Conservation (phyloP, 2,797 vertebrate species). For the Spondyliosoma cantharus region DNA sequence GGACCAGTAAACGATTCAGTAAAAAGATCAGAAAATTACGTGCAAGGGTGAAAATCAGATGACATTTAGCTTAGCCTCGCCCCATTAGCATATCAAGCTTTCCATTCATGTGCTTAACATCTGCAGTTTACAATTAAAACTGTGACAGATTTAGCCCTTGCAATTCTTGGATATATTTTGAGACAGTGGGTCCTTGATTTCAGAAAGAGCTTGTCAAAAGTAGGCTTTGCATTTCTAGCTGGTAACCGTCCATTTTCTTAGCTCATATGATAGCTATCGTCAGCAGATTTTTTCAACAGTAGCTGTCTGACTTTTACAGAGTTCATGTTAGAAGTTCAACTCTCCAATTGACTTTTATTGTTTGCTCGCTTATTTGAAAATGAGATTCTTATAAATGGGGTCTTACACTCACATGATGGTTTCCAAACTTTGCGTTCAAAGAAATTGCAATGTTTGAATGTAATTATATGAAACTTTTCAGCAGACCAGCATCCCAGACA, state of each 20-base stretch:
- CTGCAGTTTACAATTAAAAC: neutral
- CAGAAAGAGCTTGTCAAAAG: neutral
- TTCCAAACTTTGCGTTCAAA: neutral
- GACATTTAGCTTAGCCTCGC: too few relatives aligned
- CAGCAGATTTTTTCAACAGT: neutral
- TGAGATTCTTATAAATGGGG: neutral
- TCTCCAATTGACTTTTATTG: neutral
- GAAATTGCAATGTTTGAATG: too few relatives aligned
- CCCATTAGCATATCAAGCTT: neutral
- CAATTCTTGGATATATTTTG: neutral
- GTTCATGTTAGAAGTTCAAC: neutral
- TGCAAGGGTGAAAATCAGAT: too few relatives aligned
- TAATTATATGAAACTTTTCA: too few relatives aligned
- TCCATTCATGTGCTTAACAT: neutral
- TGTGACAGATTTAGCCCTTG: neutral
- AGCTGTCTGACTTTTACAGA: neutral
- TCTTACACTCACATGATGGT: neutral
- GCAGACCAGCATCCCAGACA: neutral
- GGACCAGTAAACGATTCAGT: too few relatives aligned
- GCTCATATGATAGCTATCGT: neutral
- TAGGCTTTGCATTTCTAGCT: neutral
- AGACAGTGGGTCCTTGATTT: neutral
- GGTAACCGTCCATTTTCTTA: neutral
- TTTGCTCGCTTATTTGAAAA: neutral
- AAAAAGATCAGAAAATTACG: too few relatives aligned